These are phyloP conservation scores for Listronotus oregonensis DNA, from an alignment of 1,140 invertebrate species.

Conservation along the genomic window DNA sequence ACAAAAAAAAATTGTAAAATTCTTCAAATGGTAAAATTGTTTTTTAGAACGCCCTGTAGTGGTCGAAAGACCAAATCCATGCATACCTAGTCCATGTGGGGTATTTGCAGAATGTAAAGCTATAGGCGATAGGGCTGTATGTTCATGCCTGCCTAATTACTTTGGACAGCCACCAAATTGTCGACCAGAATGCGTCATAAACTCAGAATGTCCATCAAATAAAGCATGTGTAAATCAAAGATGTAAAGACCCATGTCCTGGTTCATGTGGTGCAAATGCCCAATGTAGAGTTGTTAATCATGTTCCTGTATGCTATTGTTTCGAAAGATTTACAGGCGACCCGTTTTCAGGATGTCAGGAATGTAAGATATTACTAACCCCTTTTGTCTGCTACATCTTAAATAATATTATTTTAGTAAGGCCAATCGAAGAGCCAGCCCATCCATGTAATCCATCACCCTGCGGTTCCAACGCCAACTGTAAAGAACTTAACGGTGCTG, in stretches of 20 bases:
- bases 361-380: slow-evolving; percentile 46
- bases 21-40: slow-evolving; percentile 36
- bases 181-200: slow-evolving; percentile 67
- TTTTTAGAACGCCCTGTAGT: slow-evolving; percentile 53
- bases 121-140: slow-evolving; percentile 62
- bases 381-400: neutral
- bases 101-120: slow-evolving; percentile 68
- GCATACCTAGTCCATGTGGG: slow-evolving; percentile 72
- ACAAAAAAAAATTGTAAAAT: neutral
- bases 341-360: slow-evolving; percentile 61
- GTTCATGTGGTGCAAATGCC: slow-evolving; percentile 68
- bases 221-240: slow-evolving; percentile 69
- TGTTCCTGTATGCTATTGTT: slow-evolving; percentile 64
- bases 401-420: slow-evolving; percentile 17
- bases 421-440: slow-evolving; percentile 56
- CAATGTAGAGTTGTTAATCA: slow-evolving; percentile 70
- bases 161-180: slow-evolving; percentile 67
- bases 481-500: slow-evolving; percentile 71
- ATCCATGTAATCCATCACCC: slow-evolving; percentile 67
- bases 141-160: slow-evolving; percentile 66
- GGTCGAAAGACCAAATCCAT: slow-evolving; percentile 66
- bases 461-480: slow-evolving; percentile 84
- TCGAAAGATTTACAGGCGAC: slow-evolving; percentile 60
- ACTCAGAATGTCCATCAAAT: slow-evolving; percentile 65
- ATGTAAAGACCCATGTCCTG: slow-evolving; percentile 71